Base-by-base conservation (phyloP, 1,140 invertebrate genomes). In the Armadillidium nasatum region DNA sequence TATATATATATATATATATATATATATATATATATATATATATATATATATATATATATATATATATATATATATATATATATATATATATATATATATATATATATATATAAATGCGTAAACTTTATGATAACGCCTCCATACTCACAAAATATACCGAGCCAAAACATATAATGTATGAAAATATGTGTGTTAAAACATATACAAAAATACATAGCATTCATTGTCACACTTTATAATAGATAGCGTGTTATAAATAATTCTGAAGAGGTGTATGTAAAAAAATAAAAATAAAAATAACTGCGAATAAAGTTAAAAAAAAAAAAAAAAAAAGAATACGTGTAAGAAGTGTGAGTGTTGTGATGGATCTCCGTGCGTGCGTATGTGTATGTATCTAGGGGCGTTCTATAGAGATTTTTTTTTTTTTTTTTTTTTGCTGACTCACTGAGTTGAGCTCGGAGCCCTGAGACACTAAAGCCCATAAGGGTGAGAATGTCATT, bases 11-110 rank as follows among this genome's bases (percentile, higher is more conserved):
- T 33, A 33, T 33, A 33, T 33, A 33, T 71, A 15, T 33, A 21
- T 71, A 15, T 71, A 44, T 21, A 15, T 44, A 44, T 44, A 44
- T 71, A 44, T 71, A 44, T 44, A 44, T 71, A n/a, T 71, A 44
- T 44, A 44, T 71, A n/a, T 71, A 44, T 71, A 44, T 71, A n/a
- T 71, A n/a, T 71, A n/a, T 71, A n/a, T 43, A 13, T 71, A 13
- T 71, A 44, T 71, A 44, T 71, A 22, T 71, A 22, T 71, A 22
- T 71, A 22, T 71, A 44, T 43, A 44, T 43, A 44, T 43, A 44
- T 33, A 33, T 33, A 33, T 33, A 33, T 33, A 33, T 33, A 33
- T 33, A 33, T 33, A 33, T 33, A 33, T 33, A 33, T 33, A 33
- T 33, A 33, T 33, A 33, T 33, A 33, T 33, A 33, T 33, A 33